Percentiles rank a stretch among this genome's conserved stretches.
Conservation (phyloP, 2,888 invertebrate species). For the Drosophila limbata region DNA sequence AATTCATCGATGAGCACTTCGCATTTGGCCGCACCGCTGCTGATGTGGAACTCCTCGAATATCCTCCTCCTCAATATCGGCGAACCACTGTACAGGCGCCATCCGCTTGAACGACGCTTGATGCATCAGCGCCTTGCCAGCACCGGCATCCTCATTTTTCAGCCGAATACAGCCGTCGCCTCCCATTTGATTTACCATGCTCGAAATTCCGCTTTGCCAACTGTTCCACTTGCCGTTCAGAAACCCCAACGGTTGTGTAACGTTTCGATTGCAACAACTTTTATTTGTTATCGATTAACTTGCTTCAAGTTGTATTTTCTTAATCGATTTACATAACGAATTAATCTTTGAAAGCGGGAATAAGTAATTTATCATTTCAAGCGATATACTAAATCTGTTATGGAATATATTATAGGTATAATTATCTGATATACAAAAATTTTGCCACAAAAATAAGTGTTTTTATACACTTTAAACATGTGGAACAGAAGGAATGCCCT, state of each 20-base stretch:
- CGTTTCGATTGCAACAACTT: not conserved
- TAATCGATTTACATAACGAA: not conserved
- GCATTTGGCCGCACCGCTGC: conserved; percentile 34
- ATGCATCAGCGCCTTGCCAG: conserved; percentile 6
- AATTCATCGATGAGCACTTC: conserved; percentile 34
- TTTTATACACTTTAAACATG: not conserved
- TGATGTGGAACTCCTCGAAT: conserved; percentile 29
- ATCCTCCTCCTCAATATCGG: conserved; percentile 28
- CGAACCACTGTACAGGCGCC: conserved; percentile 29
- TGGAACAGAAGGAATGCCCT: too few relatives aligned
- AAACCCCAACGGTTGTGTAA: not conserved
- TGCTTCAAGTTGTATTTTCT: not conserved
- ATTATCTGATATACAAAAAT: too few relatives aligned
- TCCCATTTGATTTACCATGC: conserved; percentile 30
- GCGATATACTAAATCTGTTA: too few relatives aligned
- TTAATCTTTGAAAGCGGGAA: too few relatives aligned
- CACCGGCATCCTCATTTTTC: not conserved
- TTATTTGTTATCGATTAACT: not conserved
- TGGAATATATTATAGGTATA: too few relatives aligned
- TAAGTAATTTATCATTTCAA: too few relatives aligned
- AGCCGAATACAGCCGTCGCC: not conserved
- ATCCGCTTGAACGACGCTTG: conserved; percentile 33
- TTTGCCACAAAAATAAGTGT: too few relatives aligned
- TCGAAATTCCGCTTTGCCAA: not conserved
- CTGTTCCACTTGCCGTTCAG: conserved; percentile 1